Base-by-base conservation (phyloP, 2,888 invertebrate species). In the Craniophora ligustri region DNA sequence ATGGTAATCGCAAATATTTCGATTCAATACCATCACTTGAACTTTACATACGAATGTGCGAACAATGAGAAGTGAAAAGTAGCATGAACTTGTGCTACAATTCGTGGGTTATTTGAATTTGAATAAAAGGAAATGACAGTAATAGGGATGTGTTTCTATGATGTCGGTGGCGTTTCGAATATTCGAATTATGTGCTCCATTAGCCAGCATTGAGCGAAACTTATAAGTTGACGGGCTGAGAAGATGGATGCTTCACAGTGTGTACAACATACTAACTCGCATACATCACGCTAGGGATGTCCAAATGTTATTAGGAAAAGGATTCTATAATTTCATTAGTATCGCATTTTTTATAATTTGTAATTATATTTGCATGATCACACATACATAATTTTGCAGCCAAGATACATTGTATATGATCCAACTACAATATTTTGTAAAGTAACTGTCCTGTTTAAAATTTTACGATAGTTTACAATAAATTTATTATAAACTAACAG, bases 151-250 rank as follows among this genome's bases (percentile, higher is more conserved):
- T 53, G 59, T 57, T 46, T 44, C 14, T 35, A 11, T 19, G 49
- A 40, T 60, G 55, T 60, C 57, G 60, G n/a, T n/a, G n/a, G n/a
- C n/a, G n/a, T n/a, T n/a, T 74, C 59, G 54, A 42, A 10, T 75
- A 57, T 77, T 75, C 56, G 62, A 67, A 72, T 75, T 76, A 76
- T 73, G 31, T 72, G 69, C 56, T 50, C 71, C 72, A 79, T 84
- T 83, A 76, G 56, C 54, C 42, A 53, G 56, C 40, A 72, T 63
- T 51, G 35, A 49, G 56, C 35, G 49, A 35, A 70, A 69, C 50
- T 63, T 60, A 54, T 42, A 63, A 45, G 49, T 51, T 63, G 38
- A 45, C 50, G 26, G 18, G 32, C 18, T 36, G 49, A 16, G 46
- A 72, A 58, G 68, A 72, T 67, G 49, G 72, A 72, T 72, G 55